phyloP scores from a whole-genome alignment of 2,888 invertebrate species.

The Nematopogon swammerdamellus region DNA sequence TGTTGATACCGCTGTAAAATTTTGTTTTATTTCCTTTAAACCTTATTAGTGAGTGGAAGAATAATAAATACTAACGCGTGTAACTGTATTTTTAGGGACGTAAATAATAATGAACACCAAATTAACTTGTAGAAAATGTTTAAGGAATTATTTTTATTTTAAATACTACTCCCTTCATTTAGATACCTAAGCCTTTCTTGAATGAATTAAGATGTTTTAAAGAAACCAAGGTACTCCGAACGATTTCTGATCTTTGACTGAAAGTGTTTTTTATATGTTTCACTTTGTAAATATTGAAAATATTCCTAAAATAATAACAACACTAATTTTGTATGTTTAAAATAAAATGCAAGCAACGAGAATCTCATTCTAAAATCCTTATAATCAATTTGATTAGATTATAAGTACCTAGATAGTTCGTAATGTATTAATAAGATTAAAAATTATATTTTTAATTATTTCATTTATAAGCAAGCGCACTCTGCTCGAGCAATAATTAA shows the following conservation, averaged over 20 bases:
- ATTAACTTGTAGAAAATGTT: background rate
- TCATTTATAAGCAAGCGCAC: background rate
- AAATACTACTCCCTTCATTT: no score
- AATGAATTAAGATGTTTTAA: no score
- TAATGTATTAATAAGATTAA: no score
- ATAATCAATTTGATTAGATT: background rate
- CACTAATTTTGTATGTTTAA: background rate
- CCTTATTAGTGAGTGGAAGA: background rate
- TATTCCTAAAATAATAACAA: background rate
- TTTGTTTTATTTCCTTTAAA: constrained; percentile 2
- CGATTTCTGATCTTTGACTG: background rate
- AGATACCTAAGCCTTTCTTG: no score
- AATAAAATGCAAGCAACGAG: background rate
- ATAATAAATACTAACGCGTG: background rate
- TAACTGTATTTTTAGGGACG: background rate
- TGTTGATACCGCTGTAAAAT: background rate
- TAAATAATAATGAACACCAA: background rate
- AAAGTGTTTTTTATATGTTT: background rate
- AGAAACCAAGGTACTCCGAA: no score
- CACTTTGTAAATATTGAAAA: background rate
- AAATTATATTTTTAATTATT: no score
- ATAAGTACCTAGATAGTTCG: background rate
- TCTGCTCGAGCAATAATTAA: background rate
- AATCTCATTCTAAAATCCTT: background rate
- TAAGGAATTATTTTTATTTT: no score